Base-by-base conservation (phyloP, 1,140 invertebrate genomes). In the Venustaconcha ellipsiformis region DNA sequence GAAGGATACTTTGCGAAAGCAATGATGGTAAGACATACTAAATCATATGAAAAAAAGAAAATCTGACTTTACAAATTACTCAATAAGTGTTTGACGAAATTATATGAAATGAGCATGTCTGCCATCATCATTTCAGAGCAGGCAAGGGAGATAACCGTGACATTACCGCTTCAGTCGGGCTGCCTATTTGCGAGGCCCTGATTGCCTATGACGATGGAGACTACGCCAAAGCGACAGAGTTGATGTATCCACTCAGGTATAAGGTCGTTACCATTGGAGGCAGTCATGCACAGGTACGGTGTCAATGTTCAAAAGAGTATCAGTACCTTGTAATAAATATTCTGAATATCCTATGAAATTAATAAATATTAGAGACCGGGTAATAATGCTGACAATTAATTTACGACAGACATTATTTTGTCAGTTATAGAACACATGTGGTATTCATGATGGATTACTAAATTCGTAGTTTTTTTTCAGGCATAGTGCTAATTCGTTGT, bases 261-360 rank as follows among this genome's bases (percentile, higher is more conserved):
- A 80, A 90, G 20, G 79, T 92, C 26, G 72, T 89, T 65, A 81
- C 83, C 55, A 92, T 92, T 76, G 91, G 92, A 48, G 92, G 92
- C 18, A 92, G 91, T 69, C 83, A 92, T 84, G 92, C 92, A 59
- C 92, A 92, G 87, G 90, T 90, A 76, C 74, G 60, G 30, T 18
- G 20, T 17, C 26, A 2, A 20, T 59, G 1, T 55, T 57, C 4
- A 17, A 67, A 20, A 58, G 8, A 58, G 26, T 59, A 17, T 17
- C 1, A 23, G 20, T 14, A 58, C 14, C n/a, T 63, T 6, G 18
- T 8, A 11, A 23, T 13, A 20, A 23, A 57, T 20, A 66, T 4
- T 20, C 12, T 20, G 14, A 18, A 57, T 74, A 1, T 14, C 57
- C 64, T 68, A 18, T 26, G 6, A 67, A 37, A 18, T 67, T 26